Evolutionary conservation across 2,888 invertebrate species (phyloP), one percentile per base, ranked within the genome.

Genomic region (Cyclophora albipunctata): DNA sequence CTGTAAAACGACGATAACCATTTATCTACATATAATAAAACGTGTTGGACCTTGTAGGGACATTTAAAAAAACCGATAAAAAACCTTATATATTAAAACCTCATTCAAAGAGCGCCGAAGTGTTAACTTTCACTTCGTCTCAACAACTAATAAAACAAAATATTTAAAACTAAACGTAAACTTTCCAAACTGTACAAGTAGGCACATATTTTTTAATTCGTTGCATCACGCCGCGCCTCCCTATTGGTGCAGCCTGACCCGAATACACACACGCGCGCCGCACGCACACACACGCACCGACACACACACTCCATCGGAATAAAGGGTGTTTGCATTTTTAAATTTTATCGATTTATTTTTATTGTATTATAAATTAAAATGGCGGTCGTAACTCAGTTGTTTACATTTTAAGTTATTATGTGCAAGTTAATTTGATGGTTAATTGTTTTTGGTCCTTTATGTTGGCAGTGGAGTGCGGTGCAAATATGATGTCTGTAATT

Each of bases 241-340:
- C 53, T 60, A 51, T 37, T 37, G 49, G 57, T 73, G 78, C 78
- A 78, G 69, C 70, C 70, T 86, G 87, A 87, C 87, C 87, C 81
- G 86, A 79, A 77, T 85, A 78, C 75, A 61, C 76, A 71, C 78
- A 78, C 73, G 63, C 47, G 47, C 61, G 61, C 60, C 75, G 69
- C 78, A 77, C 73, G 63, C 48, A 47, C 61, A 61, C 54, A 64
- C 58, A 57, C 54, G 56, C 68, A 54, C 69, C 69, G 71, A 67
- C 64, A 55, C 48, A 47, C 20, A 47, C 34, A 49, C 40, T 45
- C 37, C 58, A 55, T 54, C 49, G 53, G 47, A 45, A 64, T 75
- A 78, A 69, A 84, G 84, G 73, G 51, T 83, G 81, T 64, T 62
- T 59, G 35, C 55, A 54, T 65, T 65, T 59, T 60, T 59, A 33